Conservation (phyloP, 30 jellyfish, hydroid and myxozoan genomes). For the Calvadosia cruxmelitensis region DNA sequence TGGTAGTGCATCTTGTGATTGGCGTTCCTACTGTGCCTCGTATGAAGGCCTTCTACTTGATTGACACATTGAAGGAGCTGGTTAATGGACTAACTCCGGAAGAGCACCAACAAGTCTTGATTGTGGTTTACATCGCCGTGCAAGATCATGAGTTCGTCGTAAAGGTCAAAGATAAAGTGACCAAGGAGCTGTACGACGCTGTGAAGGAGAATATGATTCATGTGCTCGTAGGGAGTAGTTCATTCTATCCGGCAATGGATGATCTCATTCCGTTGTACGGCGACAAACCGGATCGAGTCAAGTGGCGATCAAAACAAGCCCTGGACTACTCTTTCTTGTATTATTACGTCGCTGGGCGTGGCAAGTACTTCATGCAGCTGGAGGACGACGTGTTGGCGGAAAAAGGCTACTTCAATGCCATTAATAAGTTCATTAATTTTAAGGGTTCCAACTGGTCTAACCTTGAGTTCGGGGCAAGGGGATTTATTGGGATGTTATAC, state of each 20-base stretch:
- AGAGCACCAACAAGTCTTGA: slow-evolving; percentile 38
- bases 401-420: slow-evolving; percentile 28
- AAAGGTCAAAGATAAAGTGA: slow-evolving; percentile 21
- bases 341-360: slow-evolving; percentile 49
- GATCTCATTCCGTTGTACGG: slow-evolving; percentile 59
- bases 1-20: slow-evolving; percentile 50
- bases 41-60: slow-evolving; percentile 48
- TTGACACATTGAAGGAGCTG: slow-evolving; percentile 44
- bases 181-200: slow-evolving; percentile 24
- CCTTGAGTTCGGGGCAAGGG: slow-evolving; percentile 91
- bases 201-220: slow-evolving; percentile 45
- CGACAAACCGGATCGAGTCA: slow-evolving; percentile 55
- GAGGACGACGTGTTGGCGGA: slow-evolving; percentile 91
- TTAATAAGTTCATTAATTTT: slow-evolving; percentile 36
- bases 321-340: slow-evolving; percentile 75
- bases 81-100: slow-evolving; percentile 17
- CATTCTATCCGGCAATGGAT: slow-evolving; percentile 52
- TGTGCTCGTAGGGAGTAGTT: slow-evolving; percentile 32
- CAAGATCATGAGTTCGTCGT: slow-evolving; percentile 21
- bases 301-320: slow-evolving; percentile 88
- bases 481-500: slow-evolving; percentile 93
- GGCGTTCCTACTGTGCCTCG: slow-evolving; percentile 79
- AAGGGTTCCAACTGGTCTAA: slow-evolving; percentile 51
- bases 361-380: slow-evolving; percentile 68
- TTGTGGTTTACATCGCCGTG: slow-evolving; percentile 65